A percentile compares a stretch with the other conserved stretches of the same genome.
These are phyloP conservation scores for Erpornis zantholeuca DNA, from an alignment of 2,113 vertebrate species.

Conservation along the genomic window DNA sequence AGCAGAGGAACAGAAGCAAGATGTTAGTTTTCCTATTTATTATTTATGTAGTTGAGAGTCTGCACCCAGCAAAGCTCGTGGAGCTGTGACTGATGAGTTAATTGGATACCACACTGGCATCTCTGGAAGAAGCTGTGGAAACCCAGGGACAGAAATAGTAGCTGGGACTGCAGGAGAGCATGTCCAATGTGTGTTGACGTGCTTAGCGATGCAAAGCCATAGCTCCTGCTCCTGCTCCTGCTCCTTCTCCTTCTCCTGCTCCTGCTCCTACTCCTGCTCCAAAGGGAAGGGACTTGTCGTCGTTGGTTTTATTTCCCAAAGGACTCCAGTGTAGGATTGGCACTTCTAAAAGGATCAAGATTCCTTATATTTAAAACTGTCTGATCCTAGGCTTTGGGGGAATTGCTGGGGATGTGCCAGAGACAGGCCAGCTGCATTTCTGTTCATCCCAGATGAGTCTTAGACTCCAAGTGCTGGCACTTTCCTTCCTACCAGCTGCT, in stretches of 20 bases:
- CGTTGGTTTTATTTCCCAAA: neutral
- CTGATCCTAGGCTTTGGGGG: neutral
- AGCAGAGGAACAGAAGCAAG: neutral
- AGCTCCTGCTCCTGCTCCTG: neutral
- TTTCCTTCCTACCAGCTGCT: neutral
- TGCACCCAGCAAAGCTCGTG: neutral
- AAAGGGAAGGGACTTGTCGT: neutral
- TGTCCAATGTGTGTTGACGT: neutral
- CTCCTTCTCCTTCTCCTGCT: neutral
- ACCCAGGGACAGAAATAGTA: neutral
- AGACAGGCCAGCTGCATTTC: neutral
- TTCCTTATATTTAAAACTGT: neutral
- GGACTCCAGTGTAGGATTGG: neutral
- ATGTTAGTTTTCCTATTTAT: constrained; percentile 26
- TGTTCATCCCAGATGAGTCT: neutral
- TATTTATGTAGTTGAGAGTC: constrained; percentile 35
- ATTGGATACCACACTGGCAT: neutral
- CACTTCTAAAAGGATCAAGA: neutral
- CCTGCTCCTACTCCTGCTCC: neutral
- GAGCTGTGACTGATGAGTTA: constrained; percentile 9
- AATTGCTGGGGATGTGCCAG: neutral
- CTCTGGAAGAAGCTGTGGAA: neutral
- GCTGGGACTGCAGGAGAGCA: neutral
- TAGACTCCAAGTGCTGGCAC: neutral
- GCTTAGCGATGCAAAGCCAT: neutral